Base-by-base conservation (phyloP, 2,888 invertebrate genomes). In the Meganola albula region DNA sequence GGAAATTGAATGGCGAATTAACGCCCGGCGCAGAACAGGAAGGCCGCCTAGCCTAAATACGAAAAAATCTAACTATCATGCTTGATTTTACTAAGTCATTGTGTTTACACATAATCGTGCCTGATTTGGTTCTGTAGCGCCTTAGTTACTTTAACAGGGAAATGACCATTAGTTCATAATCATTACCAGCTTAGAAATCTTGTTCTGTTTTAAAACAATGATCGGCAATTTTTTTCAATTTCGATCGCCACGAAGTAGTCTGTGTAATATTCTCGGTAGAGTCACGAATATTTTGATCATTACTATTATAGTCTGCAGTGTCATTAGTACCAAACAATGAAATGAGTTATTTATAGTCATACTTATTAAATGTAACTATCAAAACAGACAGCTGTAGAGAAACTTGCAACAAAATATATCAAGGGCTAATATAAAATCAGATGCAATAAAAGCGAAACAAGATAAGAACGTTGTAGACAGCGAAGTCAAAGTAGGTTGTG, bases 1-100 rank as follows among this genome's bases (percentile, higher is more conserved):
- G 82, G 79, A 82, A 85, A 85, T 76, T 83, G 74, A 76, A 75
- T 74, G 79, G 74, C 73, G 67, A 74, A 71, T 66, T 77, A 80
- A 74, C 68, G 67, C 64, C 66, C 60, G 63, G 73, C 60, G 59
- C 73, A 63, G 63, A 68, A 66, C 77, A 68, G 74, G 77, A 80
- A 80, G 83, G 84, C 83, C 83, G 74, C 67, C 63, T 49, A 58
- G 70, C 68, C 79, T 71, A 67, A 70, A 69, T 71, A 67, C 63
- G 61, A 71, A 65, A 74, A 75, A 76, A 76, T 68, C 68, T 55
- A 60, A 63, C 52, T 67, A 68, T 70, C 70, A 63, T 53, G 57
- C 61, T 62, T 60, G 53, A 58, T 48, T 56, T 42, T 40, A 47
- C 38, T 44, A 36, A 44, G 38, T 32, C 25, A 40, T 53, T 56